A percentile compares a stretch with the other conserved stretches of the same genome.
Evolutionary conservation across 2,888 invertebrate genomes (phyloP).

Genomic region (Drosophila tripunctata): DNA sequence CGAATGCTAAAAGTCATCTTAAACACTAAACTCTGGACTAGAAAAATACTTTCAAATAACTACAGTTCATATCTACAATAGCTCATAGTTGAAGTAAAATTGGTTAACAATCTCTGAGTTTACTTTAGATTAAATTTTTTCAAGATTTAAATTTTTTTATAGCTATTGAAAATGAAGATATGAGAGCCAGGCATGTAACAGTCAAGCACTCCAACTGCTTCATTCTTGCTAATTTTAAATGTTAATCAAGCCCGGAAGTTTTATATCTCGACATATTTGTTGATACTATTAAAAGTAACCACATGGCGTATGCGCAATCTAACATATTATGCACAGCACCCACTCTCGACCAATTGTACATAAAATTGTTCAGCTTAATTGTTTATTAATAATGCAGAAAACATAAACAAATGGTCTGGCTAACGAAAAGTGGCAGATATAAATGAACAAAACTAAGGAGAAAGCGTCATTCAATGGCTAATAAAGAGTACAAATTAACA

Average conservation of each 20-base stretch:
- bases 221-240: neutral
- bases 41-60: too few relatives aligned
- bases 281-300: conserved; percentile 45
- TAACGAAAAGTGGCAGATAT: conserved; percentile 8
- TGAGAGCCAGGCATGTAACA: too few relatives aligned
- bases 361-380: conserved; percentile 43
- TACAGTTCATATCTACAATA: too few relatives aligned
- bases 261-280: conserved; percentile 25
- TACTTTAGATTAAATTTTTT: too few relatives aligned
- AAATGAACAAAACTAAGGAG: neutral
- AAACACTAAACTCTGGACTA: too few relatives aligned
- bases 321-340: conserved; percentile 40
- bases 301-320: conserved; percentile 71
- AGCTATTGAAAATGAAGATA: too few relatives aligned
- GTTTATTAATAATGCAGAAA: conserved; percentile 53
- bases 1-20: too few relatives aligned
- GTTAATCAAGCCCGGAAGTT: conserved; percentile 53
- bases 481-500: conserved; percentile 41
- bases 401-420: conserved; percentile 33
- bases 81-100: too few relatives aligned
- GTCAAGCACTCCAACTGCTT: too few relatives aligned
- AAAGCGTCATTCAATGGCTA: conserved; percentile 8
- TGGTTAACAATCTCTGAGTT: too few relatives aligned
- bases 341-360: conserved; percentile 49
- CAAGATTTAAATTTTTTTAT: too few relatives aligned